phyloP scores from a whole-genome alignment of 2,113 vertebrate species.

The Pterocles orientalis region DNA sequence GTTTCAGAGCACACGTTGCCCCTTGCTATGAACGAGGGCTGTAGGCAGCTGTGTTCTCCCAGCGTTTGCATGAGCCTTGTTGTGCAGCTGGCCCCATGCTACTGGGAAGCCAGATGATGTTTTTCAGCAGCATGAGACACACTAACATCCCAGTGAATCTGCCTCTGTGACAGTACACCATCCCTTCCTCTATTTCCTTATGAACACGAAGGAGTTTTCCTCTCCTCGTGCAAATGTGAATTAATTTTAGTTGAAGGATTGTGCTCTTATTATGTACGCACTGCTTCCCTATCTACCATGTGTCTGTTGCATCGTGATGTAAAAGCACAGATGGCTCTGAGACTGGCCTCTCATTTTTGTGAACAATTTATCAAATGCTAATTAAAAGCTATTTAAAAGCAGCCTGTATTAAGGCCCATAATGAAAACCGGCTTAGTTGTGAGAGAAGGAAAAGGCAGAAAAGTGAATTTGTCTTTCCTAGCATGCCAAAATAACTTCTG shows the following conservation, averaged over 20 bases:
- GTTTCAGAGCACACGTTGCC: no score
- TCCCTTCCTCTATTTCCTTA: not conserved
- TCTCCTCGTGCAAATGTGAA: not conserved
- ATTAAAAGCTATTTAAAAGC: not conserved
- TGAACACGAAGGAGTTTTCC: not conserved
- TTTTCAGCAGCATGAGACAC: not conserved
- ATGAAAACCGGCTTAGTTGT: not conserved
- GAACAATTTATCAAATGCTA: not conserved
- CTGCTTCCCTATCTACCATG: not conserved
- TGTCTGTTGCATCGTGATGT: not conserved
- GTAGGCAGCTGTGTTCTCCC: no score
- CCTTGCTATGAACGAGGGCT: no score
- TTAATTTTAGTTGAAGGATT: not conserved
- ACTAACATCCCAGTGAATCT: not conserved
- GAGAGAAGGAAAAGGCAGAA: not conserved
- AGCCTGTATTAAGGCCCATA: not conserved
- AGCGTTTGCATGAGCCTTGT: no score
- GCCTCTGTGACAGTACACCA: not conserved
- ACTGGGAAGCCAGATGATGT: not conserved
- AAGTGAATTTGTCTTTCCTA: not conserved
- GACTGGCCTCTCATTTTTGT: not conserved
- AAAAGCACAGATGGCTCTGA: not conserved
- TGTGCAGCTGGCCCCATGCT: not conserved
- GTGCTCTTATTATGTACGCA: not conserved
- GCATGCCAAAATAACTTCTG: not conserved